These are phyloP conservation scores for Noctua comes DNA, from an alignment of 2,888 invertebrate species.

Conservation along the genomic window DNA sequence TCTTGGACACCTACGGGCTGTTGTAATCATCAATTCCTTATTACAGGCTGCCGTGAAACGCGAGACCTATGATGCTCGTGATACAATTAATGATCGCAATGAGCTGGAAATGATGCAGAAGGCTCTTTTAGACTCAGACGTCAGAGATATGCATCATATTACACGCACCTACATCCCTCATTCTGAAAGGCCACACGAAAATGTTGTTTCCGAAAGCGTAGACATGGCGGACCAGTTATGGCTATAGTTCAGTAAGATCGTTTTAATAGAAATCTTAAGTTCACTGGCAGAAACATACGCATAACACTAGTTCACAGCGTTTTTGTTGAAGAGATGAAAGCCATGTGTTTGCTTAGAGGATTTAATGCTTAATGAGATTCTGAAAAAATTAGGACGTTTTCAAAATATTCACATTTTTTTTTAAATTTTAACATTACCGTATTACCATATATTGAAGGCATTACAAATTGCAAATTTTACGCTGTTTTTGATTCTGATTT, in stretches of 20 bases:
- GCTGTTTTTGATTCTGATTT: no score
- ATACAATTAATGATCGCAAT: slow-evolving; percentile 6
- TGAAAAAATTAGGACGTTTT: no score
- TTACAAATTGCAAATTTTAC: no score
- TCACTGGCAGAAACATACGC: not conserved
- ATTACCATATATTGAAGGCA: no score
- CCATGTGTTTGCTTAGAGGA: no score
- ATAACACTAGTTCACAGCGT: not conserved
- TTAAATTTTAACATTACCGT: no score
- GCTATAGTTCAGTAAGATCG: slow-evolving; percentile 16
- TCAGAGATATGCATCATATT: slow-evolving; percentile 7
- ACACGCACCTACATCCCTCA: slow-evolving; percentile 21
- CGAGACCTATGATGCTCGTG: not conserved
- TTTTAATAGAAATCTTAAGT: not conserved
- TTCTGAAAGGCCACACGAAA: not conserved
- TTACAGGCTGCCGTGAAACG: slow-evolving; percentile 31
- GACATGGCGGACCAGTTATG: slow-evolving; percentile 9
- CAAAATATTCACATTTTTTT: no score
- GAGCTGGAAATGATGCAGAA: slow-evolving; percentile 30
- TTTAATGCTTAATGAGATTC: no score
- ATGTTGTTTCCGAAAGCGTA: slow-evolving; percentile 25
- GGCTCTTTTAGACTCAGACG: slow-evolving; percentile 14
- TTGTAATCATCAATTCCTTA: not conserved
- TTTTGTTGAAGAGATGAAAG: no score
- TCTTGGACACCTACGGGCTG: no score